Conservation (phyloP, 1,140 invertebrate species). For the Nymphalis io region DNA sequence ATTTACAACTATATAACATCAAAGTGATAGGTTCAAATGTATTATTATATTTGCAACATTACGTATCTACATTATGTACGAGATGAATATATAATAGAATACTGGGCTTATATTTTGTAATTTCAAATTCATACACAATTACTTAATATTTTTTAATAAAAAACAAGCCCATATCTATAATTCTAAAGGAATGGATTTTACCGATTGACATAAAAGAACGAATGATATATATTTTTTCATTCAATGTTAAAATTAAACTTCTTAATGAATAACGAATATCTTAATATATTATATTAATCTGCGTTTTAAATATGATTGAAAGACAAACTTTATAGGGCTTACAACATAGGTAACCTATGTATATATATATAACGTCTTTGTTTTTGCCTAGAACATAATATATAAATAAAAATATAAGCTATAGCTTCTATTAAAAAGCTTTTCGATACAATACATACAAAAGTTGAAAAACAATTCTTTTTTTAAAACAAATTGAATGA, state of each 20-base stretch:
- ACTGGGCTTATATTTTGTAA: slow-evolving; percentile 16
- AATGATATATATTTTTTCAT: not conserved
- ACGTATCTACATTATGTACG: slow-evolving; percentile 23
- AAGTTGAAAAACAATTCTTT: too few relatives aligned
- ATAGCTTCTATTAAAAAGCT: too few relatives aligned
- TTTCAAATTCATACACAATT: not conserved
- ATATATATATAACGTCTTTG: too few relatives aligned
- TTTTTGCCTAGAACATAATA: too few relatives aligned
- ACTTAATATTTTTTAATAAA: not conserved
- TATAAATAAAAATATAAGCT: too few relatives aligned
- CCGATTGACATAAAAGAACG: not conserved
- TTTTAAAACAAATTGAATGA: not conserved
- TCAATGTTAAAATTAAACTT: slow-evolving; percentile 30
- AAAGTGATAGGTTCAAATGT: slow-evolving; percentile 16
- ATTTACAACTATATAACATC: slow-evolving; percentile 22
- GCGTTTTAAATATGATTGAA: not conserved
- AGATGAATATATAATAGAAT: not conserved
- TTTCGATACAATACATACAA: too few relatives aligned
- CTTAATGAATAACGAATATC: not conserved
- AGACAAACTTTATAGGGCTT: not conserved
- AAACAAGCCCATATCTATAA: slow-evolving; percentile 24
- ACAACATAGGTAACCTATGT: not conserved
- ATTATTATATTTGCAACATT: slow-evolving; percentile 14
- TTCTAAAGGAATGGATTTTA: slow-evolving; percentile 34
- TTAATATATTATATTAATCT: not conserved